phyloP scores from a whole-genome alignment of 2,113 vertebrate genomes.

The Donacobius atricapilla region DNA sequence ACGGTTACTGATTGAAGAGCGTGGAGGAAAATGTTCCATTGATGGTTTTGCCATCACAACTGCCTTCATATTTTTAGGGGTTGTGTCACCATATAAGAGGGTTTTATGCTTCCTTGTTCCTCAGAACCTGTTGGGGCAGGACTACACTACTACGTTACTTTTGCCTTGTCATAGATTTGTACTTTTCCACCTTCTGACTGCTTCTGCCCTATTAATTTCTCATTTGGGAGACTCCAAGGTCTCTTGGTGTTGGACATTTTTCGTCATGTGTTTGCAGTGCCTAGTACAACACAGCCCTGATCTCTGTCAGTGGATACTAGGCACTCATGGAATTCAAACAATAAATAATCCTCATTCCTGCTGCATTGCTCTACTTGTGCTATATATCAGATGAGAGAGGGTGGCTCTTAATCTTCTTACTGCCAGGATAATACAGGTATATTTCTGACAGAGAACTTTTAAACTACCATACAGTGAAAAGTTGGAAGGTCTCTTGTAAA shows the following conservation, averaged over 20 bases:
- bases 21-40: neutral
- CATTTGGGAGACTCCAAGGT: neutral
- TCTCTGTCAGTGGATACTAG: neutral
- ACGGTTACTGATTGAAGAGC: neutral
- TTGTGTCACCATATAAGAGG: neutral
- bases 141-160: neutral
- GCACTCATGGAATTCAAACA: neutral
- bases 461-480: conserved; percentile 15
- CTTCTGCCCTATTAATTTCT: neutral
- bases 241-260: neutral
- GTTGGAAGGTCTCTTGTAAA: conserved; percentile 48
- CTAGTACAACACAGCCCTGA: neutral
- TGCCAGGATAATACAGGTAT: conserved; percentile 13
- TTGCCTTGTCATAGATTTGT: neutral
- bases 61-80: neutral
- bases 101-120: neutral
- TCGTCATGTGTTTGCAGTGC: neutral
- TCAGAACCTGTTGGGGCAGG: neutral
- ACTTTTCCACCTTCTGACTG: neutral
- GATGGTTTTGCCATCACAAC: neutral
- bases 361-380: neutral
- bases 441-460: conserved; percentile 49
- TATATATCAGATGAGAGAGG: conserved; percentile 6
- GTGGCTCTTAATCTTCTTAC: conserved; percentile 13
- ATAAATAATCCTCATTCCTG: conserved; percentile 12